These are phyloP conservation scores for Hypolimnas misippus DNA, from an alignment of 2,888 invertebrate species.

Conservation along the genomic window DNA sequence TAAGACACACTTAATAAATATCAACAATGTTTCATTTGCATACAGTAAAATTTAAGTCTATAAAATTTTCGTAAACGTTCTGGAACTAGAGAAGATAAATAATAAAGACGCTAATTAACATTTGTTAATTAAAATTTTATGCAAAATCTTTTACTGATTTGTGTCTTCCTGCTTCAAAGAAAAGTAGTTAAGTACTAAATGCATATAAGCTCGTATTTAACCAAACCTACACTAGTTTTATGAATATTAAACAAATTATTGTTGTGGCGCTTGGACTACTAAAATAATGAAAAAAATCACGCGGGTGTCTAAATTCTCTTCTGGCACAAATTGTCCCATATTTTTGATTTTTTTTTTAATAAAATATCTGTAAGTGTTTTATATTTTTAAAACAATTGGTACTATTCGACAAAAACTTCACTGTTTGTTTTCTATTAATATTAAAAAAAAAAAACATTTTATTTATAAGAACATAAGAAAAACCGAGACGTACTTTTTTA, in stretches of 20 bases:
- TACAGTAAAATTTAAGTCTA: background rate
- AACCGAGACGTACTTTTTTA: background rate
- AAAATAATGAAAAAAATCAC: no score
- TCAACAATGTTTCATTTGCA: background rate
- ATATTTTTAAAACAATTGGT: no score
- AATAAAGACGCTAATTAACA: background rate
- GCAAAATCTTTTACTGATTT: conserved; percentile 2
- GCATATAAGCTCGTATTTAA: background rate
- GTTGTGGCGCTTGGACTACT: no score
- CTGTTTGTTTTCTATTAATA: no score
- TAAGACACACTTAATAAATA: background rate
- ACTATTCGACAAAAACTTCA: no score
- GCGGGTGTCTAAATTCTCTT: no score
- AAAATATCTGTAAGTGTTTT: no score
- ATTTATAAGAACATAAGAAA: background rate
- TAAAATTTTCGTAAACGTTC: background rate
- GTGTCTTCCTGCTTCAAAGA: background rate
- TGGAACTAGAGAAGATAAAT: conserved; percentile 2
- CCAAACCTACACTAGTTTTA: background rate
- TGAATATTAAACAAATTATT: no score
- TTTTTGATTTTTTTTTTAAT: no score
- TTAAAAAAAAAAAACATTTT: background rate
- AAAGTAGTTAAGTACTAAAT: background rate
- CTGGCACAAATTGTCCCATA: no score
- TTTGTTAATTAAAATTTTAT: conserved; percentile 5